A percentile compares a stretch with the other conserved stretches of the same genome.
Evolutionary conservation across 2,113 vertebrate species (phyloP).

Genomic region (Equus przewalskii): DNA sequence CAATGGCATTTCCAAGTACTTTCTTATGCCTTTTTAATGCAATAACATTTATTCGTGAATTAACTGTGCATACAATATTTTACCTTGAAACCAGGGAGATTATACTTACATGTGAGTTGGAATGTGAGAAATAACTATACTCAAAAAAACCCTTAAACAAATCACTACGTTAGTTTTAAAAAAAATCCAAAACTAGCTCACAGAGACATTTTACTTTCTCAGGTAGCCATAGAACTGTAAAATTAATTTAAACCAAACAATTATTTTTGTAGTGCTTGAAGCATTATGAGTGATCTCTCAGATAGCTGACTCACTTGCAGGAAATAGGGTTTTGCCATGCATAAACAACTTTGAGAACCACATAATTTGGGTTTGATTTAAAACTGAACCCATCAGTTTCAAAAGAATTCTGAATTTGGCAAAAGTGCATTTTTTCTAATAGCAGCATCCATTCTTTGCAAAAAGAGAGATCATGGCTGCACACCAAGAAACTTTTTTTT

Average conservation of each 20-base stretch:
- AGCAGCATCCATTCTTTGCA: slow-evolving; percentile 33
- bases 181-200: slow-evolving; percentile 6
- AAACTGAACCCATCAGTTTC: slow-evolving; percentile 59
- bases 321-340: slow-evolving; percentile 53
- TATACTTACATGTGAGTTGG: not conserved
- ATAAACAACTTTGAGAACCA: slow-evolving; percentile 58
- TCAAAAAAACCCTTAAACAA: not conserved
- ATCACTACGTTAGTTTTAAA: not conserved
- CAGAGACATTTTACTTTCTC: slow-evolving; percentile 46
- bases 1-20: not conserved
- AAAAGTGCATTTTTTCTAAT: slow-evolving; percentile 54
- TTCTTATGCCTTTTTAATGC: not conserved
- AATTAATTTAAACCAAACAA: slow-evolving; percentile 74
- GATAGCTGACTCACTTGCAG: slow-evolving; percentile 65
- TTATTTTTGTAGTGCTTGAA: slow-evolving; percentile 52
- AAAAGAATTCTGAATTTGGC: slow-evolving; percentile 47
- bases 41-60: not conserved
- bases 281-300: slow-evolving; percentile 50
- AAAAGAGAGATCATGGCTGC: not conserved
- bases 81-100: not conserved
- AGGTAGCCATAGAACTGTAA: slow-evolving; percentile 53
- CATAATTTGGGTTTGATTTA: slow-evolving; percentile 63
- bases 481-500: not conserved
- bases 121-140: not conserved
- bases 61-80: not conserved